phyloP scores from a whole-genome alignment of 2,888 invertebrate species.

The Trachelus stipa region DNA sequence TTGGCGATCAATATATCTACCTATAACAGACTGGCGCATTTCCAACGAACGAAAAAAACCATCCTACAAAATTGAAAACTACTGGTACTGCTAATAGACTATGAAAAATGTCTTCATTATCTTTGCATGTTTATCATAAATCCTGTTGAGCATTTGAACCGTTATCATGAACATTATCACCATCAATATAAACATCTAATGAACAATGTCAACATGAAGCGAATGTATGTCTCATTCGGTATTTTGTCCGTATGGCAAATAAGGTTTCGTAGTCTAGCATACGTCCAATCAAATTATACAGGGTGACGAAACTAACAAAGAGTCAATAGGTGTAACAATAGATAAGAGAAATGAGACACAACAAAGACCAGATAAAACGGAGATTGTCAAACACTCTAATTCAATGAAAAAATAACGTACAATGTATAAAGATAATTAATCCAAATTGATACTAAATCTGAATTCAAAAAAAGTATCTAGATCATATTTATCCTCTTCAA shows the following conservation, averaged over 20 bases:
- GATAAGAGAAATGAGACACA: neutral
- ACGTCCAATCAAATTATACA: neutral
- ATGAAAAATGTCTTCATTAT: neutral
- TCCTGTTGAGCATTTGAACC: neutral
- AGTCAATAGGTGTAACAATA: neutral
- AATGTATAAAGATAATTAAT: neutral
- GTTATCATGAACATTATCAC: neutral
- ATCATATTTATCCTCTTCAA: neutral
- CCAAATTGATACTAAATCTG: neutral
- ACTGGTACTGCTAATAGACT: neutral
- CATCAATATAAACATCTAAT: neutral
- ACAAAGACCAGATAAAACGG: neutral
- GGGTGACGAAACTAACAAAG: neutral
- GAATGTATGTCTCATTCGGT: neutral
- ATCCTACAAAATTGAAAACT: neutral
- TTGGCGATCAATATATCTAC: neutral
- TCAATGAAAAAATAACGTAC: neutral
- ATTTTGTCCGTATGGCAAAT: neutral
- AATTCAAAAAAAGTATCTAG: neutral
- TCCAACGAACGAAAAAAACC: neutral
- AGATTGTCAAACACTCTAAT: neutral
- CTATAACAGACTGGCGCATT: neutral
- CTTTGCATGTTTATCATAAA: neutral
- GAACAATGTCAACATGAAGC: neutral
- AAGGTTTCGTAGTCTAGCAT: neutral